Conservation (phyloP, 2,888 invertebrate genomes). For the Meiosimyza platycephala region DNA sequence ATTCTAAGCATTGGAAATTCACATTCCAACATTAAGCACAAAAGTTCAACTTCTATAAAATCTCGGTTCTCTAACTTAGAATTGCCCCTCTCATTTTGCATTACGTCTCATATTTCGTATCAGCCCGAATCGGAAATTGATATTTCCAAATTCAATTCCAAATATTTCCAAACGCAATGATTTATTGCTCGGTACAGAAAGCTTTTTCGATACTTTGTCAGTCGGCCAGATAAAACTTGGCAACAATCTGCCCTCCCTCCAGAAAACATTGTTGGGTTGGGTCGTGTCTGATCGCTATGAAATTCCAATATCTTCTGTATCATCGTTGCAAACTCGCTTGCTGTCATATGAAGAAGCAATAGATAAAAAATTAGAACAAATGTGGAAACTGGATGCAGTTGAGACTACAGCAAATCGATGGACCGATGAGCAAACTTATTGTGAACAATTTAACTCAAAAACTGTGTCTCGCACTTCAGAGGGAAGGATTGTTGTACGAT, state of each 20-base stretch:
- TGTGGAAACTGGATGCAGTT: too few species aligned
- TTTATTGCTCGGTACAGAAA: slow-evolving; percentile 44
- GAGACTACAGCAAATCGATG: background rate
- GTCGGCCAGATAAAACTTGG: slow-evolving; percentile 31
- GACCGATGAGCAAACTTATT: slow-evolving; percentile 9
- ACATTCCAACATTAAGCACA: slow-evolving; percentile 34
- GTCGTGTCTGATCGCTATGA: slow-evolving; percentile 41
- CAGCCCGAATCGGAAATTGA: slow-evolving; percentile 43
- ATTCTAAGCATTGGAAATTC: background rate
- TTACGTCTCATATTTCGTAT: slow-evolving; percentile 44
- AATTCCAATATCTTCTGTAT: background rate
- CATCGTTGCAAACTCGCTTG: slow-evolving; percentile 6
- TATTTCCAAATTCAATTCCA: too few species aligned
- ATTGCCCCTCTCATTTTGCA: slow-evolving; percentile 36
- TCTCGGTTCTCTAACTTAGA: slow-evolving; percentile 37
- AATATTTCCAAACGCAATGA: slow-evolving; percentile 38
- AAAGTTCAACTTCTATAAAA: slow-evolving; percentile 36
- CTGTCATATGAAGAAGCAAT: slow-evolving; percentile 23
- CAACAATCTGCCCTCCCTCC: slow-evolving; percentile 39
- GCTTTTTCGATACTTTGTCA: slow-evolving; percentile 22
- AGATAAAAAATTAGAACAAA: too few species aligned
- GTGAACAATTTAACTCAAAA: too few species aligned
- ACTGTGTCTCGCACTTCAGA: too few species aligned
- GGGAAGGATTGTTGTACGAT: too few species aligned
- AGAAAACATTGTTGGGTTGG: slow-evolving; percentile 46